These are phyloP conservation scores for Oryzias celebensis DNA, from an alignment of 2,113 vertebrate genomes.

Conservation along the genomic window DNA sequence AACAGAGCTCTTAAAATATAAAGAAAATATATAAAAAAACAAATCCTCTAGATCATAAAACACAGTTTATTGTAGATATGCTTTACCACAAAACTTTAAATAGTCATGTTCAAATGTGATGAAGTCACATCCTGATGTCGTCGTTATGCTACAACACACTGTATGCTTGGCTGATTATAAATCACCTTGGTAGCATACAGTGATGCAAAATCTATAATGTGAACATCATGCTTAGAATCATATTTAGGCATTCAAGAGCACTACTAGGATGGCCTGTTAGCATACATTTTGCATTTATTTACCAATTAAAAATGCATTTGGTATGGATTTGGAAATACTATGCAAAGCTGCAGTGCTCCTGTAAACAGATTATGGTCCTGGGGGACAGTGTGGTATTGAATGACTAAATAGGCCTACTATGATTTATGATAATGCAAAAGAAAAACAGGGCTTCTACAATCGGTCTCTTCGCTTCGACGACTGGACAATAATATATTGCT, in stretches of 20 bases:
- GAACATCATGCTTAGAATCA: conserved; percentile 72
- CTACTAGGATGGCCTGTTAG: conserved; percentile 72
- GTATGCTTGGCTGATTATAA: conserved; percentile 71
- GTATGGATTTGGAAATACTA: conserved; percentile 80
- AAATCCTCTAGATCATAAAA: not conserved
- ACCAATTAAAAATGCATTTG: conserved; percentile 80
- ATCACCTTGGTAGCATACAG: conserved; percentile 74
- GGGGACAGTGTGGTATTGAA: conserved; percentile 77
- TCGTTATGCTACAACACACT: conserved; percentile 56
- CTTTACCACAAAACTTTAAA: conserved; percentile 42
- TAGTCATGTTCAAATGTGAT: conserved; percentile 64
- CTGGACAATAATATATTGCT: conserved; percentile 54
- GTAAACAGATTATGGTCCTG: conserved; percentile 77
- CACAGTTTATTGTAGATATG: conserved; percentile 6
- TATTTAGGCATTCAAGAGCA: conserved; percentile 73
- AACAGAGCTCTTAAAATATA: too few relatives aligned
- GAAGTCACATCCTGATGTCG: conserved; percentile 60
- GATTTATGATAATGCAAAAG: conserved; percentile 81
- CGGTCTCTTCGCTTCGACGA: conserved; percentile 58
- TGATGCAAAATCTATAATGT: conserved; percentile 76
- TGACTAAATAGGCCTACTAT: conserved; percentile 79
- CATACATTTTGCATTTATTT: conserved; percentile 79
- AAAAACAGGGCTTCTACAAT: conserved; percentile 61
- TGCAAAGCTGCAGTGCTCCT: conserved; percentile 75
- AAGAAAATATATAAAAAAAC: too few relatives aligned